phyloP scores from a whole-genome alignment of 2,113 vertebrate genomes.

The Semicossyphus pulcher region DNA sequence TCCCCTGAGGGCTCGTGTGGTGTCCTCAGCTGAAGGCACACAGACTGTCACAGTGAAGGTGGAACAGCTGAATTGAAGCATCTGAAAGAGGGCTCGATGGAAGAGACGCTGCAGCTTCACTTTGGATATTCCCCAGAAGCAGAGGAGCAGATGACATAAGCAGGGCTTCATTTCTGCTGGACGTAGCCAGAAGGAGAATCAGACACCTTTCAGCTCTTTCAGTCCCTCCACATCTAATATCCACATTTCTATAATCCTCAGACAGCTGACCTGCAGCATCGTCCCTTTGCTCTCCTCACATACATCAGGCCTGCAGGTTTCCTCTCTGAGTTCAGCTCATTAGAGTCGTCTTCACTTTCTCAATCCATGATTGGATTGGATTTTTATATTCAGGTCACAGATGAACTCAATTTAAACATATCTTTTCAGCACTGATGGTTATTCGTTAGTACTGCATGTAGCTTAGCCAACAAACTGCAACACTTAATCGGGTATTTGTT shows the following conservation, averaged over 20 bases:
- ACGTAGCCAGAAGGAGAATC: constrained; percentile 6
- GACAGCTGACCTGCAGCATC: not conserved
- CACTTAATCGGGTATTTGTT: no score
- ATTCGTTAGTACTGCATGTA: no score
- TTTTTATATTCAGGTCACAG: no score
- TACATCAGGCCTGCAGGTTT: not conserved
- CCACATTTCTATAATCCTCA: constrained; percentile 21
- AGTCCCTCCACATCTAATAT: constrained; percentile 21
- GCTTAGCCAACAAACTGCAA: no score
- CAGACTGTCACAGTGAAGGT: constrained; percentile 27
- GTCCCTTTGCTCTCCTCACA: not conserved
- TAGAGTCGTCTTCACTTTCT: no score
- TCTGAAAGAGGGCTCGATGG: constrained; percentile 23
- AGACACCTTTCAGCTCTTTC: not conserved
- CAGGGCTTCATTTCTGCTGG: constrained; percentile 38
- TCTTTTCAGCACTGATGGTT: no score
- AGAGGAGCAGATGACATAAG: constrained; percentile 18
- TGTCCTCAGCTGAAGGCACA: constrained; percentile 31
- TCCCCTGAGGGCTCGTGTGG: constrained; percentile 21
- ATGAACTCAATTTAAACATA: no score
- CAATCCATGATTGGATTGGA: no score
- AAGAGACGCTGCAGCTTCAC: constrained; percentile 19
- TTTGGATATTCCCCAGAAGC: constrained; percentile 32
- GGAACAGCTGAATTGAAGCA: constrained; percentile 40
- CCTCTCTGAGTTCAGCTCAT: no score